phyloP scores from a whole-genome alignment of 2,888 invertebrate genomes.

The Rugalucina vietnamica region DNA sequence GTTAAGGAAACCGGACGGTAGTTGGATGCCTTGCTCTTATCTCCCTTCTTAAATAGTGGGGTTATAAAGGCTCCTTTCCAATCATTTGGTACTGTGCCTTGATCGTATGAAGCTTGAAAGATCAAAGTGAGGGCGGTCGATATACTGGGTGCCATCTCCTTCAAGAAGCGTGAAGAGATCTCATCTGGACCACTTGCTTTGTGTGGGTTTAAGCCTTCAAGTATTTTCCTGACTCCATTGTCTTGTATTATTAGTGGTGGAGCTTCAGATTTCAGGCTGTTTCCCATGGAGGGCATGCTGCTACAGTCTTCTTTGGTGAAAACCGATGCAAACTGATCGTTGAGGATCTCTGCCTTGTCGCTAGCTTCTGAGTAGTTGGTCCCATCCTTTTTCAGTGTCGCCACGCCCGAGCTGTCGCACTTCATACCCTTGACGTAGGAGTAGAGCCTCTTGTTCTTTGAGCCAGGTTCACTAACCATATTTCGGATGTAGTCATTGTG shows the following conservation, averaged over 20 bases:
- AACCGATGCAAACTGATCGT: background rate
- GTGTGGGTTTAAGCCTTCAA: background rate
- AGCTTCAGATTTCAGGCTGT: background rate
- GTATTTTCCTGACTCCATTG: background rate
- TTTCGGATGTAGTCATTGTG: background rate
- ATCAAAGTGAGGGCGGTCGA: background rate
- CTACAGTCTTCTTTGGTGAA: background rate
- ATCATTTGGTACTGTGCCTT: background rate
- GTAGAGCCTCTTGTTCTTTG: background rate
- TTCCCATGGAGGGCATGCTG: background rate
- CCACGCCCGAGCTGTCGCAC: background rate
- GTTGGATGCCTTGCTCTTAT: background rate
- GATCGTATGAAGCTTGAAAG: background rate
- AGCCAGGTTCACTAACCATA: constrained; percentile 1
- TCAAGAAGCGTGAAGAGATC: background rate
- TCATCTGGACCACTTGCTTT: constrained; percentile 6
- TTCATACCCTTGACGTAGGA: background rate
- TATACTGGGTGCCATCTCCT: background rate
- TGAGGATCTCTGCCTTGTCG: background rate
- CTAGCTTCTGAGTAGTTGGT: background rate
- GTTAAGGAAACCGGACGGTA: constrained; percentile 9
- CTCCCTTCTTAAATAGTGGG: constrained; percentile 7
- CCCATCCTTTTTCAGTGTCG: background rate
- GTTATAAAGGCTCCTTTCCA: constrained; percentile 4
- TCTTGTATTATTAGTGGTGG: background rate